Conservation (phyloP, 2,113 vertebrate species). For the Pandion haliaetus region DNA sequence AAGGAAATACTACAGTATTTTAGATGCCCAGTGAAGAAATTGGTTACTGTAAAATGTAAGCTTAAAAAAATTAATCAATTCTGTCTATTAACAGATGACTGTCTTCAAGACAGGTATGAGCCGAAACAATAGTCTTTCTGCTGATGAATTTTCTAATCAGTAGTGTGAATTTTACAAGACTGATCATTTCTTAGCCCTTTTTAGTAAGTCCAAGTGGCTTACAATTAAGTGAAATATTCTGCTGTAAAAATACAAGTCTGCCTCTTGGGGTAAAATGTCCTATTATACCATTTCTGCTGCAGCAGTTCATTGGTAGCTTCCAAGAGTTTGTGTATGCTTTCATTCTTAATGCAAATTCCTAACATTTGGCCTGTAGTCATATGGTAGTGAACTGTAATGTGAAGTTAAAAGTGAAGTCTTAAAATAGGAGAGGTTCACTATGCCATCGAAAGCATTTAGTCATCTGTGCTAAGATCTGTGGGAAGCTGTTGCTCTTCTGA, state of each 20-base stretch:
- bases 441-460: slow-evolving; percentile 27
- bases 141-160: neutral
- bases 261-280: neutral
- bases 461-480: slow-evolving; percentile 3
- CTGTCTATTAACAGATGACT: neutral
- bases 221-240: neutral
- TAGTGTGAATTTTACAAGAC: neutral
- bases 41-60: neutral
- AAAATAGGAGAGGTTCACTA: slow-evolving; percentile 31
- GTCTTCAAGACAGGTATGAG: neutral
- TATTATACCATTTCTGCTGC: neutral
- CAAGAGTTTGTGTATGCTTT: neutral
- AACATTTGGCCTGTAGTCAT: neutral
- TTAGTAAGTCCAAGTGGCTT: neutral
- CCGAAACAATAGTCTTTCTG: neutral
- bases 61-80: neutral
- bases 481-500: slow-evolving; percentile 31
- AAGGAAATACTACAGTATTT: neutral
- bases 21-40: neutral
- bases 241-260: neutral
- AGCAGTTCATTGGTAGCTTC: neutral
- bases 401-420: neutral
- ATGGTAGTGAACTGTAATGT: neutral
- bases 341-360: neutral
- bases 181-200: neutral